Evolutionary conservation across 2,113 vertebrate genomes (phyloP), one percentile per base, ranked within the genome.

Genomic region (Microcebus ravelobensis): DNA sequence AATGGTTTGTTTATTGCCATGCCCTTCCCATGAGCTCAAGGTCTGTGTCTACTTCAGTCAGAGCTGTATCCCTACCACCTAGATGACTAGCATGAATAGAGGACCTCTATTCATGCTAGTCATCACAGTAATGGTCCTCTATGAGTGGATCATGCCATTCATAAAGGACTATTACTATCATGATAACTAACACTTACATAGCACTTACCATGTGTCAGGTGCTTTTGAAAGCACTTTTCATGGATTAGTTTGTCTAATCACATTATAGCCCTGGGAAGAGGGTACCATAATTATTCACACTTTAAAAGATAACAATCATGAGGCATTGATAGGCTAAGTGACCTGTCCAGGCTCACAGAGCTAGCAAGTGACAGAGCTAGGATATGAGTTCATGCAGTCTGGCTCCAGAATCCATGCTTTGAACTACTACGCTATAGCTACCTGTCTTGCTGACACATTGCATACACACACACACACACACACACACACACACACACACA

Each of bases 161-260:
- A 29, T 5, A 79, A 45, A 79, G 55, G 79, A 61, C 27, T 25
- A 73, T 83, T 55, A 65, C 18, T 86, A 23, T 81, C 76, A 91
- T 93, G 31, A 73, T 25, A 48, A 59, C 15, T 79, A 86, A 65
- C 18, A 76, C 52, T 65, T 39, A 45, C 15, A 42, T 57, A 55
- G 2, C 27, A 71, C 18, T 65, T 92, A 31, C 4, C 57, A 52
- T 87, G 20, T 94, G 39, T n/a, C 59, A 91, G 31, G 20, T 88
- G 57, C 57, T 74, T 6, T 81, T 71, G 42, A 96, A 89, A 95
- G 91, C 61, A 70, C 36, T 57, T 88, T 65, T n/a, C 29, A 29
- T 76, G 13, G 18, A 92, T 91, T 82, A 73, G 17, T 50, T 95
- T 92, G 18, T 81, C 23, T 82, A 91, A 71, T 94, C 73, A 89